phyloP scores from a whole-genome alignment of 1,140 invertebrate genomes.

The Dysdera silvatica region DNA sequence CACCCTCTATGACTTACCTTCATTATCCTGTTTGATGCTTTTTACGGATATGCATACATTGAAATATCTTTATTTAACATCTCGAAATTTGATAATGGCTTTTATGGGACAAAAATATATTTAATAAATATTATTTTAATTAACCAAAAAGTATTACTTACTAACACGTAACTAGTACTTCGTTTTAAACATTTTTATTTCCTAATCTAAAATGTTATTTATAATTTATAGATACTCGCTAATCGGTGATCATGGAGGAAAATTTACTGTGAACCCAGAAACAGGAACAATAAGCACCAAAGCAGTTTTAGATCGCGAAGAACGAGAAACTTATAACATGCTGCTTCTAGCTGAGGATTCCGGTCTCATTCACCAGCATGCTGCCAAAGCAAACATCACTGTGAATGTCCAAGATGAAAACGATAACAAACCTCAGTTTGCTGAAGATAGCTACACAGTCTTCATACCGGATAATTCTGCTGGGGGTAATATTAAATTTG shows the following conservation, averaged over 20 bases:
- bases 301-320: conserved; percentile 47
- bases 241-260: conserved; percentile 2
- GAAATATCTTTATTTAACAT: too few species aligned
- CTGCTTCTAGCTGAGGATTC: conserved; percentile 85
- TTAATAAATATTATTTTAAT: too few species aligned
- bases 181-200: too few species aligned
- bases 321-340: conserved; percentile 63
- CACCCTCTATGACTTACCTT: too few species aligned
- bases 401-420: conserved; percentile 73
- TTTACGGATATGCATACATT: too few species aligned
- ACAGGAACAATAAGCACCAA: conserved; percentile 40
- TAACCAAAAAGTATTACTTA: too few species aligned
- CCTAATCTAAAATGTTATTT: not conserved
- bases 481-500: conserved; percentile 47
- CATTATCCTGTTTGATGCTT: too few species aligned
- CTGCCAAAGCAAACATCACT: conserved; percentile 59
- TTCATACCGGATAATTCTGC: conserved; percentile 68
- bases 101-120: too few species aligned
- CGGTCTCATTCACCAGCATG: conserved; percentile 24
- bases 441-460: conserved; percentile 59
- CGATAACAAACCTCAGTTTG: conserved; percentile 75
- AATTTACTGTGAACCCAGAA: conserved; percentile 33
- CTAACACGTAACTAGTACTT: too few species aligned
- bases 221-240: conserved; percentile 24
- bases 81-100: too few species aligned